Conservation (phyloP, 1,140 invertebrate genomes). For the Hylaeus anthracinus region DNA sequence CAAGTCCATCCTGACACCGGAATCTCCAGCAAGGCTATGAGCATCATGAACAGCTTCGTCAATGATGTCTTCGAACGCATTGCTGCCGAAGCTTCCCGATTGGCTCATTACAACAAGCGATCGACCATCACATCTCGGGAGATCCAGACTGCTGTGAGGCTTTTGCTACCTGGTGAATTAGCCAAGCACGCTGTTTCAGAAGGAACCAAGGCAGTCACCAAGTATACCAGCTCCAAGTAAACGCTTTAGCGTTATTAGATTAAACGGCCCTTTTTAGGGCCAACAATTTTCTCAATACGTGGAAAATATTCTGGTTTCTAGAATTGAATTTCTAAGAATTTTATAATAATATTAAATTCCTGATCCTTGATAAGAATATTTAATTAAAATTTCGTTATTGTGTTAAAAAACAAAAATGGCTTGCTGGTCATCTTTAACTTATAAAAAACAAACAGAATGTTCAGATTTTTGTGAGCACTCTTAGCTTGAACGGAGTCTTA, state of each 20-base stretch:
- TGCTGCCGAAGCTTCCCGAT: slow-evolving; percentile 81
- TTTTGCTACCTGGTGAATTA: slow-evolving; percentile 77
- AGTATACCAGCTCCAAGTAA: slow-evolving; percentile 72
- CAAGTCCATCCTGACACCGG: slow-evolving; percentile 85
- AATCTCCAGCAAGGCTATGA: slow-evolving; percentile 83
- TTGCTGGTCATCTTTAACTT: too few relatives aligned
- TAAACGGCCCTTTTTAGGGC: slow-evolving; percentile 69
- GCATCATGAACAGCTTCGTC: slow-evolving; percentile 86
- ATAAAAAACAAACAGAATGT: too few relatives aligned
- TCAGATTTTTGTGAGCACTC: too few relatives aligned
- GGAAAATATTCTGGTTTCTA: background rate
- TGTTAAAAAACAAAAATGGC: too few relatives aligned
- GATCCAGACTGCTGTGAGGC: slow-evolving; percentile 77
- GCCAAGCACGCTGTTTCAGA: slow-evolving; percentile 67
- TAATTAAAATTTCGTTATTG: too few relatives aligned
- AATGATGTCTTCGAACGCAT: slow-evolving; percentile 84
- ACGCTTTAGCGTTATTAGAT: background rate
- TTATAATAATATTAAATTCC: background rate
- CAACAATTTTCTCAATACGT: slow-evolving; percentile 46
- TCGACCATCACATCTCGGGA: slow-evolving; percentile 78
- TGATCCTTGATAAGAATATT: too few relatives aligned
- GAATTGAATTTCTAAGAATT: background rate
- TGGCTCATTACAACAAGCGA: slow-evolving; percentile 83
- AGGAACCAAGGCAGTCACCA: slow-evolving; percentile 55
- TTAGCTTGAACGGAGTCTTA: too few relatives aligned